Base-by-base conservation (phyloP, 2,113 vertebrate genomes). In the Bolborhynchus lineola region DNA sequence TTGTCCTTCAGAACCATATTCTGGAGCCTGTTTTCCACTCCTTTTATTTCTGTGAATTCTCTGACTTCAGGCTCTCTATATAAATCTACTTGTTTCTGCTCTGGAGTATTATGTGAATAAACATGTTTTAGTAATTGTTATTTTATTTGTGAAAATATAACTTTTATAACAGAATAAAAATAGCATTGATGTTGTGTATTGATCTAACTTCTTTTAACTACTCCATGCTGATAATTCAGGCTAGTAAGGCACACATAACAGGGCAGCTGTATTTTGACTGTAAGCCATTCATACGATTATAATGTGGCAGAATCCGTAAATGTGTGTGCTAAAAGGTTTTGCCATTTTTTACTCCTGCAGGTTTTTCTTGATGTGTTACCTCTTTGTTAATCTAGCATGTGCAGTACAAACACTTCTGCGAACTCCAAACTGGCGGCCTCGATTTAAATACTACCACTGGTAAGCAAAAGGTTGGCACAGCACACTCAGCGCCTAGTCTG, bases 361-460 rank as follows among this genome's bases (percentile, higher is more conserved):
- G 99, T 99, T 99, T 98, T 99, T 99, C 97, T 92, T 99, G 97
- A 99, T 99, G 99, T 99, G 99, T 87, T 99, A 99, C 97, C 98
- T 99, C 78, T 99, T 99, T 93, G 99, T 99, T 87, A 99, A 99
- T 96, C 97, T 99, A 62, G 99, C 99, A 3, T 99, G 99, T 95
- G 99, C 99, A 6, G 99, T 99, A 25, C 99, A 99, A 96, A 99
- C 99, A 0, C 99, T 99, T 42, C 97, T 99, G 44, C 98, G 99
- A 62, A 99, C 99, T 39, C 99, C 99, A 3, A 99, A 99, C 96
- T 99, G 99, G 99, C 98, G 99, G 42, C 99, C 99, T 1, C 98
- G 99, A 53, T 99, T 99, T 93, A 99, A 98, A 93, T 99, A 99
- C 97, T 99, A 99, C 93, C 99, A 99, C 96, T 99, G 99, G 99